phyloP scores from a whole-genome alignment of 2,113 vertebrate genomes.

The Nibea coibor region DNA sequence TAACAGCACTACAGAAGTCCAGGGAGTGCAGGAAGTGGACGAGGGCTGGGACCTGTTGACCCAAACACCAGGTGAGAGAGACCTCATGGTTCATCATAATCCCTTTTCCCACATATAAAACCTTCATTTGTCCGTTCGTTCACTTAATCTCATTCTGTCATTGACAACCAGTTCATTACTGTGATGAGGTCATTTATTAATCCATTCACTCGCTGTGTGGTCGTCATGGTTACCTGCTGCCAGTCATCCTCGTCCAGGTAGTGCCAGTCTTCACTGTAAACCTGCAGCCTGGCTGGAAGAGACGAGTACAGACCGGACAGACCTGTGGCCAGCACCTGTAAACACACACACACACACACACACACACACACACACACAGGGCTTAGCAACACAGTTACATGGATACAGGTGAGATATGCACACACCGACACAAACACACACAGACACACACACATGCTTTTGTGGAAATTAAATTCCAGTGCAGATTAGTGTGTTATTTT shows the following conservation, averaged over 20 bases:
- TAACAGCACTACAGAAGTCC: slow-evolving; percentile 94
- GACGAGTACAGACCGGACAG: slow-evolving; percentile 96
- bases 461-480: slow-evolving; percentile 38
- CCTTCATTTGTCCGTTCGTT: neutral
- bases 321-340: slow-evolving; percentile 95
- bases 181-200: neutral
- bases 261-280: slow-evolving; percentile 93
- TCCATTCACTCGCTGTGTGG: neutral
- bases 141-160: neutral
- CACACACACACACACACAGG: slow-evolving; percentile 13
- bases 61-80: slow-evolving; percentile 4
- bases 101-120: neutral
- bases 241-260: slow-evolving; percentile 90
- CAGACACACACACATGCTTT: slow-evolving; percentile 13
- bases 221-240: slow-evolving; percentile 78
- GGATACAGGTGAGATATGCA: neutral
- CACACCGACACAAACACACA: slow-evolving; percentile 34
- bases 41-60: slow-evolving; percentile 86
- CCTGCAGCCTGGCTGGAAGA: slow-evolving; percentile 91
- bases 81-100: neutral
- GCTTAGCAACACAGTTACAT: neutral
- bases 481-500: slow-evolving; percentile 15
- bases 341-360: slow-evolving; percentile 38
- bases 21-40: slow-evolving; percentile 96
- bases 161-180: too few relatives aligned